phyloP scores from a whole-genome alignment of 1,140 invertebrate genomes.

The Xylocopa sonorina region DNA sequence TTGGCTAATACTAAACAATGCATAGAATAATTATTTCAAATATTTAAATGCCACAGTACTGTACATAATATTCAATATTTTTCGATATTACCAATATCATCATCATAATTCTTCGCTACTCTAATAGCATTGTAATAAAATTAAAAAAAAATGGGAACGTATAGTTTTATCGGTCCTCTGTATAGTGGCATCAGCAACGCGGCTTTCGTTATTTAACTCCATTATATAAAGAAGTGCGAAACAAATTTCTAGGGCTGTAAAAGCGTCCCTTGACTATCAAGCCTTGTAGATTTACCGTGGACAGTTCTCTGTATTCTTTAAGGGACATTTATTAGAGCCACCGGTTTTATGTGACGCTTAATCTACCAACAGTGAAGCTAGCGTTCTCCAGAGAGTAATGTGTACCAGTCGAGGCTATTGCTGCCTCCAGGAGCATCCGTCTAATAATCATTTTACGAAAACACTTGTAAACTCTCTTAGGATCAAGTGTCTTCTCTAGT shows the following conservation, averaged over 20 bases:
- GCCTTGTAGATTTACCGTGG: conserved; percentile 3
- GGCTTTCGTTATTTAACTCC: conserved; percentile 16
- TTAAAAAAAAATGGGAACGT: background rate
- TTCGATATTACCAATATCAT: too few relatives aligned
- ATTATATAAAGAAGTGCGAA: background rate
- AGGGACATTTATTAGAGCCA: conserved; percentile 28
- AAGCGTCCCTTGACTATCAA: background rate
- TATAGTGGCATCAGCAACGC: background rate
- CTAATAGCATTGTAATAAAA: too few relatives aligned
- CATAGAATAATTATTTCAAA: too few relatives aligned
- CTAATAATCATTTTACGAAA: conserved; percentile 27
- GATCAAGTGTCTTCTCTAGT: background rate
- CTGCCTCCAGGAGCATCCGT: background rate
- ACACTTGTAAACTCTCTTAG: background rate
- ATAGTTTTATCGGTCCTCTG: background rate
- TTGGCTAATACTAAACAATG: too few relatives aligned
- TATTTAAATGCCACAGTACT: too few relatives aligned
- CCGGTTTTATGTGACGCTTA: conserved; percentile 43
- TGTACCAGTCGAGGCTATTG: conserved; percentile 23
- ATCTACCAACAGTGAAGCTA: conserved; percentile 11
- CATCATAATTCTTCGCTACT: too few relatives aligned
- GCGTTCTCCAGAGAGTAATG: conserved; percentile 29
- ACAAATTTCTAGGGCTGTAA: background rate
- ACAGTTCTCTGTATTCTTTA: conserved; percentile 34
- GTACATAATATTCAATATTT: too few relatives aligned